A percentile compares a stretch with the other conserved stretches of the same genome.
phyloP scores from a whole-genome alignment of 2,113 vertebrate genomes.

The Muntiacus reevesi region DNA sequence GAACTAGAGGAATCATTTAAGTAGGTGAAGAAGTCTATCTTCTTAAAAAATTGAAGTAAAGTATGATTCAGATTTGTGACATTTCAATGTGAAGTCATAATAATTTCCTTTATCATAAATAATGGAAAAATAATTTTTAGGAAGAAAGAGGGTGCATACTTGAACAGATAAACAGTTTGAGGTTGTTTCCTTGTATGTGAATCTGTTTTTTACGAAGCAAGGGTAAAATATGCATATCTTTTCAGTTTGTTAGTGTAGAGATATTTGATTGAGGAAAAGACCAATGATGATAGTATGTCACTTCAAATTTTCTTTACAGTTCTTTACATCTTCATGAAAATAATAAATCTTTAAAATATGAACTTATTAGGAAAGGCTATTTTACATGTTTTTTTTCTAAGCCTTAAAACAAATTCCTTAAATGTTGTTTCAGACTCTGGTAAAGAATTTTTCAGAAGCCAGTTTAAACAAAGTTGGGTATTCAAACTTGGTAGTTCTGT shows the following conservation, averaged over 20 bases:
- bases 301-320: neutral
- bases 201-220: neutral
- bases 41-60: neutral
- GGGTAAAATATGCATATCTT: neutral
- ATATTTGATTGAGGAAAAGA: neutral
- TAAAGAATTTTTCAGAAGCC: neutral
- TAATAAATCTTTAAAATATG: neutral
- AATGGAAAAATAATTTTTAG: neutral
- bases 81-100: neutral
- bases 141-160: neutral
- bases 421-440: neutral
- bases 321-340: neutral
- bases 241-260: neutral
- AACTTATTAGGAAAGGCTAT: neutral
- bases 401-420: neutral
- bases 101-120: neutral
- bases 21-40: neutral
- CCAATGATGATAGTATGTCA: neutral
- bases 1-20: neutral
- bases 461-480: neutral
- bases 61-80: neutral
- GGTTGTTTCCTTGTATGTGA: neutral
- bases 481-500: neutral
- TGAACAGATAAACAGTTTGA: neutral
- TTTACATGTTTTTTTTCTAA: neutral